Conservation (phyloP, 2,888 invertebrate species). For the Phymatocera aterrima region DNA sequence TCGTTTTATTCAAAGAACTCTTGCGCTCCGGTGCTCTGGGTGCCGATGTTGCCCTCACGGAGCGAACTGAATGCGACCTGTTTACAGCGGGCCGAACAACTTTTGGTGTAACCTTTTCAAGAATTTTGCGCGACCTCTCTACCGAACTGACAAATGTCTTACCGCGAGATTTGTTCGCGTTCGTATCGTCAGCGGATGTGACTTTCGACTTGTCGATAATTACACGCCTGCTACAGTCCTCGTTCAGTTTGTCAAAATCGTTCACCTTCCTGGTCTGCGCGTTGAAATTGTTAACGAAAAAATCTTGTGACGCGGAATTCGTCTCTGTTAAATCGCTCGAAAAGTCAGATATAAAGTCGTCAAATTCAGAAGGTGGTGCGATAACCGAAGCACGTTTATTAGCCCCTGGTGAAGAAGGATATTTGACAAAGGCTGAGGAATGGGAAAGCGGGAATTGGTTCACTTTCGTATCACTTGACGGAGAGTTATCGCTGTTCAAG, state of each 20-base stretch:
- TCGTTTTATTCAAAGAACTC: constrained; percentile 34
- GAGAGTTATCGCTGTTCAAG: constrained; percentile 49
- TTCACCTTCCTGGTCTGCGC: constrained; percentile 34
- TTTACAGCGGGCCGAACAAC: constrained; percentile 55
- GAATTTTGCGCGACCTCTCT: constrained; percentile 56
- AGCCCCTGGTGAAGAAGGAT: constrained; percentile 54
- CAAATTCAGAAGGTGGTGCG: constrained; percentile 74
- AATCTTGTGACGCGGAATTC: constrained; percentile 64
- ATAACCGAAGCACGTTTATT: constrained; percentile 72
- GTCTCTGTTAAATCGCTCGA: constrained; percentile 70
- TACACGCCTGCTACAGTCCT: constrained; percentile 55
- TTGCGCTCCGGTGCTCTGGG: constrained; percentile 55
- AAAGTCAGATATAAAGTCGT: constrained; percentile 67
- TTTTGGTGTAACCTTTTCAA: constrained; percentile 57
- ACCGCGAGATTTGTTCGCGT: constrained; percentile 43
- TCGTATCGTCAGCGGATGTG: not conserved
- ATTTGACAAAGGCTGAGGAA: constrained; percentile 71
- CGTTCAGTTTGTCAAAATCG: constrained; percentile 19
- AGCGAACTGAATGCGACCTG: constrained; percentile 60
- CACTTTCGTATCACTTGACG: constrained; percentile 57
- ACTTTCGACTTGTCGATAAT: constrained; percentile 68
- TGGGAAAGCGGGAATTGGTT: constrained; percentile 68
- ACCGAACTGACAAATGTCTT: constrained; percentile 46
- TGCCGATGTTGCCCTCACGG: constrained; percentile 60
- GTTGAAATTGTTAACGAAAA: constrained; percentile 54